Conservation (phyloP, 1,140 invertebrate genomes). For the Aphelenchoides avenae region DNA sequence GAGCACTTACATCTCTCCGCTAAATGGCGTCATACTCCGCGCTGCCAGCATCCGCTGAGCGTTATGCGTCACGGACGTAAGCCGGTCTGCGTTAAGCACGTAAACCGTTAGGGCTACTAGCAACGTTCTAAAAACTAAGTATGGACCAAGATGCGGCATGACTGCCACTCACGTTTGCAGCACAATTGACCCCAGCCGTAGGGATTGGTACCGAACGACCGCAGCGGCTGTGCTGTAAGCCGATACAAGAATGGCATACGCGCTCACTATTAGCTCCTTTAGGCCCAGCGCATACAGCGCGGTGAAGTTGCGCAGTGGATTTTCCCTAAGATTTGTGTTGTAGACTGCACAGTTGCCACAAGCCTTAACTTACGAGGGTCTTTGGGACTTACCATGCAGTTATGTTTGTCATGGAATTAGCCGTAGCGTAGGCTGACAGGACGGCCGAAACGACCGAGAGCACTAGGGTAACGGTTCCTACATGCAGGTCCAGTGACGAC, state of each 20-base stretch:
- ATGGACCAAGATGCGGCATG: neutral
- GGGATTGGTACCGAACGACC: slow-evolving; percentile 8
- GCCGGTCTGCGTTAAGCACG: slow-evolving; percentile 12
- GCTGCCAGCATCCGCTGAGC: slow-evolving; percentile 8
- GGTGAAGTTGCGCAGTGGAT: neutral
- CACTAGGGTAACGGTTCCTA: slow-evolving; percentile 11
- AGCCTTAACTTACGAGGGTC: neutral
- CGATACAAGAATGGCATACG: slow-evolving; percentile 2
- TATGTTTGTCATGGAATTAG: slow-evolving; percentile 15
- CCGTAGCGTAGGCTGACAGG: slow-evolving; percentile 1
- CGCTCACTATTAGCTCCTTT: slow-evolving; percentile 14
- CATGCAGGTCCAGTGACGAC: slow-evolving; percentile 1
- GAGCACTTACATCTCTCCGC: slow-evolving; percentile 2
- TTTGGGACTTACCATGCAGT: slow-evolving; percentile 2
- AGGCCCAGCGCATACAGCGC: slow-evolving; percentile 11
- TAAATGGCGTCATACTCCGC: neutral
- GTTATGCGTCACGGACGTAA: slow-evolving; percentile 9
- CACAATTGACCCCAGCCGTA: slow-evolving; percentile 12
- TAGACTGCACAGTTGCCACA: neutral
- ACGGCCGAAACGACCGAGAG: neutral
- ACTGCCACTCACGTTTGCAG: slow-evolving; percentile 5
- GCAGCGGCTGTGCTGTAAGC: slow-evolving; percentile 2
- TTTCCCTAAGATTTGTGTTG: slow-evolving; percentile 3
- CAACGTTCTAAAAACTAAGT: slow-evolving; percentile 16
- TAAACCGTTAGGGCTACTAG: slow-evolving; percentile 7